Percentiles rank a stretch among this genome's conserved stretches.
These are phyloP conservation scores for Lithobates sylvaticus DNA, from an alignment of 2,797 vertebrate species.

Conservation along the genomic window DNA sequence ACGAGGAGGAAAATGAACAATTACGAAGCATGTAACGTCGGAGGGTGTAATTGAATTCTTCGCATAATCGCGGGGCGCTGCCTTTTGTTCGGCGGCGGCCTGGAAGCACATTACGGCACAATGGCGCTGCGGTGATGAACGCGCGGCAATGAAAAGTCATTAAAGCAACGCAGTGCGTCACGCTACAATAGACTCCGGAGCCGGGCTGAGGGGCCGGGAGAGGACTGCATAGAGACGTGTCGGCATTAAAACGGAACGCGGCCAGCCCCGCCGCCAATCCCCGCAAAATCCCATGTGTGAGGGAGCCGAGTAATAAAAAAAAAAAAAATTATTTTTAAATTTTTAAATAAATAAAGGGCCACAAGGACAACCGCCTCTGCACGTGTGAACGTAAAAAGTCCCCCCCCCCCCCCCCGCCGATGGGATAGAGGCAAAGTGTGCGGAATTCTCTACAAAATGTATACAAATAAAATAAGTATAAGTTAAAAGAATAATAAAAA, in stretches of 20 bases:
- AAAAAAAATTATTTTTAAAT: too few species aligned
- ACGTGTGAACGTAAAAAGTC: too few species aligned
- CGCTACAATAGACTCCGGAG: constrained; percentile 61
- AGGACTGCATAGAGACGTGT: constrained; percentile 63
- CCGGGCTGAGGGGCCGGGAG: constrained; percentile 38
- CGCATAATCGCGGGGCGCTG: neutral
- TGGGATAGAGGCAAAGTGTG: too few species aligned
- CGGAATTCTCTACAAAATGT: too few species aligned
- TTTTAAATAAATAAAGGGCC: too few species aligned
- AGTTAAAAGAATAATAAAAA: too few species aligned
- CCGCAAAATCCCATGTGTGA: neutral
- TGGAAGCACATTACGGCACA: constrained; percentile 70
- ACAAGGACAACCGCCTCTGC: too few species aligned
- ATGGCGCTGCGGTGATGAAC: constrained; percentile 66
- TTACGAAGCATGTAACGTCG: constrained; percentile 38
- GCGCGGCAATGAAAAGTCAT: constrained; percentile 74
- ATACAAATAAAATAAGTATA: too few species aligned
- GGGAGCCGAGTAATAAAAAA: too few species aligned
- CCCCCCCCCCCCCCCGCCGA: too few species aligned
- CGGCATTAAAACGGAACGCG: constrained; percentile 63
- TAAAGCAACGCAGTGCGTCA: constrained; percentile 74
- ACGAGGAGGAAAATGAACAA: neutral
- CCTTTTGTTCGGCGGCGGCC: constrained; percentile 64
- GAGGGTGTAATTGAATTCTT: constrained; percentile 48
- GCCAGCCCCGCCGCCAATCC: neutral